Base-by-base conservation (phyloP, 2,797 vertebrate species). In the Esox masquinongy region DNA sequence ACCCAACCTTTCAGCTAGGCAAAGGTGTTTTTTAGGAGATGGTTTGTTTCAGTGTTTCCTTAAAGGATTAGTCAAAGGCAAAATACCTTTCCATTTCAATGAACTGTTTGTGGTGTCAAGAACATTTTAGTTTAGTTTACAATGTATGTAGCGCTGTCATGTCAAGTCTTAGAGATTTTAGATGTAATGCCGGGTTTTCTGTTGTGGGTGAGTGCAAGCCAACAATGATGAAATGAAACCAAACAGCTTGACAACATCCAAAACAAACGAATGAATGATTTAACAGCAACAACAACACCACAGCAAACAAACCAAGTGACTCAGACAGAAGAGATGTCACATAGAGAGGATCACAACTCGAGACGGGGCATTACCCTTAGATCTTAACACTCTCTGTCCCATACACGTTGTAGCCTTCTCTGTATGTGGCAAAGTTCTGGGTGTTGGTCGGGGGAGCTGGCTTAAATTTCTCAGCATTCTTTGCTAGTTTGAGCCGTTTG, bases 391-490 rank as follows among this genome's bases (percentile, higher is more conserved):
- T 99, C 91, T 99, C 98, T 88, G 98, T 98, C 94, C 98, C 98
- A 70, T 99, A 99, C 88, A 99, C 98, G 84, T 99, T 99, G 97
- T 99, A 99, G 93, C 98, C 98, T 96, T 99, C 98, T 96, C 97
- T 96, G 97, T 99, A 99, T 77, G 98, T 99, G 88, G 98, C 97
- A 75, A 99, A 99, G 95, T 99, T 99, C 95, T 99, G 98, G 87
- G 97, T 97, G 94, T 96, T 99, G 95, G 97, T 94, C 90, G 97
- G 94, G 19, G 98, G 98, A 91, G 96, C 91, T 76, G 97, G 97
- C 93, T 99, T 99, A 98, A 98, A 99, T 93, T 96, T 99, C 95
- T 99, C 97, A 78, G 96, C 93, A 92, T 96, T 99, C 96, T 99
- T 99, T 93, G 96, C 97, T 91, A 99, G 94, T 96, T 99, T 99